Evolutionary conservation across 2,888 invertebrate species (phyloP), one percentile per base, ranked within the genome.

Genomic region (Dexiosoma caninum): DNA sequence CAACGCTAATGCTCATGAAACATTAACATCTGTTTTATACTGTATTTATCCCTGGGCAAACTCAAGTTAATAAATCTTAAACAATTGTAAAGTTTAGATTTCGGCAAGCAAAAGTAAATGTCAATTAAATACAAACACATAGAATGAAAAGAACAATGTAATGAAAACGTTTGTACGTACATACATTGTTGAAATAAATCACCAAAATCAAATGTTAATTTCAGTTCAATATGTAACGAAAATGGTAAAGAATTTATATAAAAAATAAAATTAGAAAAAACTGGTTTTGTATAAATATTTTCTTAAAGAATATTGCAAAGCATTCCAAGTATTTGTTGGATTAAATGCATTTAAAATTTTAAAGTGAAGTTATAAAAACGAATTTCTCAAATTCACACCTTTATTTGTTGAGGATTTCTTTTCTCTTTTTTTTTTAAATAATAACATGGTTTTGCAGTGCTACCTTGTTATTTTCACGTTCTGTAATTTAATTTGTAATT

Each of bases 21-120:
- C 19, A 71, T 27, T 27, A 5, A 42, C 51, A 71, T 53, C 53
- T 66, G 57, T 40, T 62, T 30, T 32, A 42, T 30, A 49, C 27
- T 12, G n/a, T 49, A 16, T 55, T 30, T 51, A 40, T 55, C 55
- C 21, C 19, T 55, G 69, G 69, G 37, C 46, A 77, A 40, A 55
- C 40, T 37, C 14, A 14, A 42, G 69, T 55, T 55, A 62, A 77
- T 77, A 77, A 77, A 77, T 77, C 69, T 55, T 55, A 9, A 70
- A 55, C 27, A 40, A 44, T 44, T 12, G 42, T 32, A 27, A 55
- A 44, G 64, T 30, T 30, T 23, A 10, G 21, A 40, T 64, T 64
- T 64, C 5, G 42, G 40, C 30, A 59, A 37, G n/a, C 57, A n/a
- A 21, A 57, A 37, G 14, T 67, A 75, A 75, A 75, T 75, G 75